Conservation (phyloP, 2,888 invertebrate species). For the Tetheella fluctuosa region DNA sequence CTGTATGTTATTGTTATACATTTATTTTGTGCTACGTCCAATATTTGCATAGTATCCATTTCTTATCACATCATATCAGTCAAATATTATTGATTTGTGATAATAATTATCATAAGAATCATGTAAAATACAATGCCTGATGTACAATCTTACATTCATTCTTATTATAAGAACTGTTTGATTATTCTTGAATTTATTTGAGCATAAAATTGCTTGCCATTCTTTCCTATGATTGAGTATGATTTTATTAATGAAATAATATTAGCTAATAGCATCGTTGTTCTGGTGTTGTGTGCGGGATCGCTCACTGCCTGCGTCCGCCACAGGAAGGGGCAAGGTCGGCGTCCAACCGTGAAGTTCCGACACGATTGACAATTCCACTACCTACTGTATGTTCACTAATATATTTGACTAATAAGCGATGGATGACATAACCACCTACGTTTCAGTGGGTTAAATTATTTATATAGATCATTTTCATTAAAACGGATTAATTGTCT, state of each 20-base stretch:
- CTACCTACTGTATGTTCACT: slow-evolving; percentile 5
- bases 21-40: background rate
- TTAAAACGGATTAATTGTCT: background rate
- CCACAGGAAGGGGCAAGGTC: slow-evolving; percentile 79
- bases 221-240: background rate
- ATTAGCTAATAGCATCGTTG: slow-evolving; percentile 10
- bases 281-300: slow-evolving; percentile 41
- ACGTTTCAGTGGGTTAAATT: background rate
- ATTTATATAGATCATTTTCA: background rate
- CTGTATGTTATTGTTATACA: background rate
- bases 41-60: background rate
- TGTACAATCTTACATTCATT: background rate
- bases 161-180: background rate
- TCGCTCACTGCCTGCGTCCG: slow-evolving; percentile 48
- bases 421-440: background rate
- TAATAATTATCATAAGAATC: background rate
- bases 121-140: background rate
- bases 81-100: background rate
- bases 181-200: background rate
- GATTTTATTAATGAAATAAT: slow-evolving; percentile 6
- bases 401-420: slow-evolving; percentile 2
- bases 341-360: slow-evolving; percentile 78
- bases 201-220: slow-evolving; percentile 3
- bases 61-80: background rate
- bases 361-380: slow-evolving; percentile 66